Evolutionary conservation across 2,888 invertebrate genomes (phyloP), one percentile per base, ranked within the genome.

Genomic region (Cistogaster globosa): DNA sequence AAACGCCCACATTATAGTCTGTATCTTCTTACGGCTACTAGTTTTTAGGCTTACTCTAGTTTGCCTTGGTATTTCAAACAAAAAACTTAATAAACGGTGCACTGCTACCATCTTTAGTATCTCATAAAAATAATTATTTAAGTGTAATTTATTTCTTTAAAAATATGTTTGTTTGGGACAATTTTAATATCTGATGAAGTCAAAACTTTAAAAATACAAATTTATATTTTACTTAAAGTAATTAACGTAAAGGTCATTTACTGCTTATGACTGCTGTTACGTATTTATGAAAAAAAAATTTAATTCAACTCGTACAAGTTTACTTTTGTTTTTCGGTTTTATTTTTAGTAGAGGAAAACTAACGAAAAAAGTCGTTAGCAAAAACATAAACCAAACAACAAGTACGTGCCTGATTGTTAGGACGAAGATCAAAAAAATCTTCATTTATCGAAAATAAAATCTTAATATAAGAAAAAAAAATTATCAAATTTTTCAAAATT

Each of bases 241-340:
- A 85, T 85, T 85, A 85, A 78, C 75, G 69, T 69, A 75, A 82
- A 85, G 82, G 85, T 82, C 78, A 82, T 78, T 75, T 71, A 75
- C 77, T 62, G 74, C 60, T 78, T 45, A 1, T 38, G 62, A 62
- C 36, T 72, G 57, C 26, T 65, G 51, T 26, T 53, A 12, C 12
- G 42, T 42, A 12, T 42, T 4, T 42, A 42, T 42, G 12, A 32
- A 51, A 14, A 7, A 20, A 58, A 68, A 38, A 36, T 38, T 63
- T 14, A 57, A 18, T 3, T 55, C 45, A 55, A 18, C 38, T 58
- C 16, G 22, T 48, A 65, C 5, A 63, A 45, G 51, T 58, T 69
- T 26, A 53, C 32, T 32, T 26, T 42, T 67, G 18, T 65, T 57
- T 63, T 36, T 38, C 8, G 6, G n/a, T 8, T 26, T 48, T 26